Conservation (phyloP, 2,113 vertebrate genomes). For the Odontesthes bonariensis region DNA sequence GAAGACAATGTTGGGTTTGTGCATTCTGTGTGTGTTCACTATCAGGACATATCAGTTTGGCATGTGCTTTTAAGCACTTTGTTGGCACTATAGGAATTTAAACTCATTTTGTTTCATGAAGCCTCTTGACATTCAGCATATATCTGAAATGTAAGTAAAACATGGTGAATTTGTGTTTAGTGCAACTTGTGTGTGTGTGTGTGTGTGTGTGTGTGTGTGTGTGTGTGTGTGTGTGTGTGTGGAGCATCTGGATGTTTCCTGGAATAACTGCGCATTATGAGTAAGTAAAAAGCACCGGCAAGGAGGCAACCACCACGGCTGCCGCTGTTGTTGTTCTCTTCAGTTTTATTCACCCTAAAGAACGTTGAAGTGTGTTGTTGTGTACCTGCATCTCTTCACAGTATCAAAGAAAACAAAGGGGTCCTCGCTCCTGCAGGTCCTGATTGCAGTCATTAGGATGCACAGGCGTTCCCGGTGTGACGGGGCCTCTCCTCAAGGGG, state of each 20-base stretch:
- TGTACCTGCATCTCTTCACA: slow-evolving; percentile 51
- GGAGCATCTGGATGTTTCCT: slow-evolving; percentile 1
- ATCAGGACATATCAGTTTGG: neutral
- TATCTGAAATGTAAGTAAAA: slow-evolving; percentile 7
- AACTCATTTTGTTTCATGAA: slow-evolving; percentile 11
- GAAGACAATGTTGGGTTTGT: neutral
- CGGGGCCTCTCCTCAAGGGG: slow-evolving; percentile 66
- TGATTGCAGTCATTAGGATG: slow-evolving; percentile 81
- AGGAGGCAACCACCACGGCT: neutral
- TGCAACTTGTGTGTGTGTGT: neutral
- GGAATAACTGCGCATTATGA: slow-evolving; percentile 18
- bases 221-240: neutral
- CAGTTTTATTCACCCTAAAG: slow-evolving; percentile 57
- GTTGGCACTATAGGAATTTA: neutral
- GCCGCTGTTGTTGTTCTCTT: slow-evolving; percentile 40
- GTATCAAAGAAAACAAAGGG: slow-evolving; percentile 72
- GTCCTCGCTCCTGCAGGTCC: slow-evolving; percentile 48
- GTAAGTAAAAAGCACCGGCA: neutral
- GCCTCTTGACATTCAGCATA: slow-evolving; percentile 15
- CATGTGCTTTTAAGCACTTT: neutral
- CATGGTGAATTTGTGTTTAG: neutral
- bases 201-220: neutral
- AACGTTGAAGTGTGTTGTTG: slow-evolving; percentile 50
- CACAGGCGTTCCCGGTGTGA: slow-evolving; percentile 66
- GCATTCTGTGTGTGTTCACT: neutral